Conservation (phyloP, 92 coral and sea anemone species). For the Zoanthus sansibaricus region DNA sequence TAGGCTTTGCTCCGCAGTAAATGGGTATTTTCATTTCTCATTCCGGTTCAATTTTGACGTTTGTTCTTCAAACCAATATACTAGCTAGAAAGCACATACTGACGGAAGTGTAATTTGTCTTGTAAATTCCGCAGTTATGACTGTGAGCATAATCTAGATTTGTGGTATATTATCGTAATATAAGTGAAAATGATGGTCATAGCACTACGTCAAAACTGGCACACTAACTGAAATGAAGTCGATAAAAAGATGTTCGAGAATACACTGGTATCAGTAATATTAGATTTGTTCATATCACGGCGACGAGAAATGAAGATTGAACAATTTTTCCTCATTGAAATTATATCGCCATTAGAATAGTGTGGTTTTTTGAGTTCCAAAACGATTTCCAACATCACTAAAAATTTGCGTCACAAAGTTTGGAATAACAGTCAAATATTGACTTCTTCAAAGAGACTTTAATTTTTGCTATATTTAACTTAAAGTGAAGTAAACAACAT, state of each 20-base stretch:
- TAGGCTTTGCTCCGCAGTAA: neutral
- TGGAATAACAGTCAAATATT: neutral
- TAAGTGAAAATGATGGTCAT: neutral
- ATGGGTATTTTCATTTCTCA: slow-evolving; percentile 3
- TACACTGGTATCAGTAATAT: neutral
- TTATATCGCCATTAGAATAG: neutral
- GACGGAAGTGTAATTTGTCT: neutral
- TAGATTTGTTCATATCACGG: neutral
- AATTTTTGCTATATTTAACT: neutral
- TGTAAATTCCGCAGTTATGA: neutral
- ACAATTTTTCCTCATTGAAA: neutral
- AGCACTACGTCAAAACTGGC: neutral
- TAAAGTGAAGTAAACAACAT: neutral
- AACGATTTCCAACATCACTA: neutral
- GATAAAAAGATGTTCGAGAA: neutral
- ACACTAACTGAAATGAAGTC: neutral
- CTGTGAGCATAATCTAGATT: neutral
- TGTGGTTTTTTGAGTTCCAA: neutral
- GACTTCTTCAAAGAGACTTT: neutral
- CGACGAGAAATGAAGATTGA: neutral
- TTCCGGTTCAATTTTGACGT: neutral
- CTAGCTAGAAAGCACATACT: neutral
- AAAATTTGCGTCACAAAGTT: neutral
- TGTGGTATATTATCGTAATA: neutral
- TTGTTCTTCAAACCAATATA: neutral